Conservation (phyloP, 1,140 invertebrate genomes). For the Dryas iulia region DNA sequence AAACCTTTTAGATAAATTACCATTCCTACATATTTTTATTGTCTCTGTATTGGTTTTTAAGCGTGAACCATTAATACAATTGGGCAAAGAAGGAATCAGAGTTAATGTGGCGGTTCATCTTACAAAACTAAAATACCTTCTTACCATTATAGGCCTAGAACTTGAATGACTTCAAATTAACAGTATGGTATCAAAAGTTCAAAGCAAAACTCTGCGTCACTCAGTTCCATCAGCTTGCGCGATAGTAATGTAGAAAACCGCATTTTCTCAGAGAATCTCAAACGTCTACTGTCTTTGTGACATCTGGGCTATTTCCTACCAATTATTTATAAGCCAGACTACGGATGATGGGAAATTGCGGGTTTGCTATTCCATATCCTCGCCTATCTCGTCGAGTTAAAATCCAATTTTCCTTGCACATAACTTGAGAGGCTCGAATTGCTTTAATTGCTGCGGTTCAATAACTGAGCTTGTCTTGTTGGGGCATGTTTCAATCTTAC, state of each 20-base stretch:
- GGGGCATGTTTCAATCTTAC: neutral
- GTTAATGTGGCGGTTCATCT: no score
- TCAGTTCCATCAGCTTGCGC: no score
- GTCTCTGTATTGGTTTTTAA: no score
- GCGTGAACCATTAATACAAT: no score
- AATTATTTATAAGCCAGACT: slow-evolving; percentile 4
- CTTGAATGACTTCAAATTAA: no score
- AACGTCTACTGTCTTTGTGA: slow-evolving; percentile 11
- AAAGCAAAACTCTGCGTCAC: no score
- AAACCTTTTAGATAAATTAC: no score
- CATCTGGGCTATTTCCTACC: slow-evolving; percentile 15
- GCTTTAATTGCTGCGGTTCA: slow-evolving; percentile 4
- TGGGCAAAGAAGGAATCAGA: no score
- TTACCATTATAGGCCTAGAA: no score
- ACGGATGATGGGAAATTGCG: slow-evolving; percentile 3
- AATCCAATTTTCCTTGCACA: slow-evolving; percentile 4
- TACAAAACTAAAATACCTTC: no score
- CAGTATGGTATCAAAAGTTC: no score
- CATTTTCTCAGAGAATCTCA: slow-evolving; percentile 3
- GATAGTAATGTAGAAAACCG: neutral
- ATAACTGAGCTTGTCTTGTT: neutral
- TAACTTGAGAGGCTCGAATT: neutral
- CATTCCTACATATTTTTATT: no score
- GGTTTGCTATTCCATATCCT: slow-evolving; percentile 1
- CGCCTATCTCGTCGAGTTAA: neutral